These are phyloP conservation scores for Oncopodura yosiiana DNA, from an alignment of 1,140 invertebrate species.

Conservation along the genomic window DNA sequence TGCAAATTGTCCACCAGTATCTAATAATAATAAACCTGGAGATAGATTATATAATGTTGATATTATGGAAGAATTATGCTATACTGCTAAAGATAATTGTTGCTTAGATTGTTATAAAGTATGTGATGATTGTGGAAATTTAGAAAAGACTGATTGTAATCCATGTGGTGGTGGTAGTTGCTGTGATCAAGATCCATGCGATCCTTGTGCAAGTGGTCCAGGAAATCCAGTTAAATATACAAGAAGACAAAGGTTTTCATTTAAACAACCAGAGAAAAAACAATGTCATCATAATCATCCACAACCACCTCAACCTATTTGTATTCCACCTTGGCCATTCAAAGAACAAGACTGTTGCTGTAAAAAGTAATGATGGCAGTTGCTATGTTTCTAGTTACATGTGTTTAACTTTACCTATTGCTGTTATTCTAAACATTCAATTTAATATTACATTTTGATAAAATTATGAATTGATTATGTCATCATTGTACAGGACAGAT, in stretches of 20 bases:
- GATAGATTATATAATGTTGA: neutral
- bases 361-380: no score
- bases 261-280: neutral
- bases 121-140: neutral
- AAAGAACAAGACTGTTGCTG: neutral
- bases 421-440: neutral
- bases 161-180: neutral
- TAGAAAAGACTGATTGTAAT: neutral
- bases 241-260: slow-evolving; percentile 2
- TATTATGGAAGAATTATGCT: slow-evolving; percentile 8
- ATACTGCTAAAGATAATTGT: neutral
- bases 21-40: neutral
- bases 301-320: no score
- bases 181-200: neutral
- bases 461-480: neutral
- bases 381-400: no score
- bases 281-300: neutral
- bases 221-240: slow-evolving; percentile 5
- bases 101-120: slow-evolving; percentile 1
- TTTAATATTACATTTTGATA: neutral
- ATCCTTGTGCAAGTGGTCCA: no score
- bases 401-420: neutral
- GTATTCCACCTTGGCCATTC: slow-evolving; percentile 4
- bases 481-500: neutral
- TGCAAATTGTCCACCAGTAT: no score